phyloP scores from a whole-genome alignment of 2,888 invertebrate species.

The Athalia rosae region DNA sequence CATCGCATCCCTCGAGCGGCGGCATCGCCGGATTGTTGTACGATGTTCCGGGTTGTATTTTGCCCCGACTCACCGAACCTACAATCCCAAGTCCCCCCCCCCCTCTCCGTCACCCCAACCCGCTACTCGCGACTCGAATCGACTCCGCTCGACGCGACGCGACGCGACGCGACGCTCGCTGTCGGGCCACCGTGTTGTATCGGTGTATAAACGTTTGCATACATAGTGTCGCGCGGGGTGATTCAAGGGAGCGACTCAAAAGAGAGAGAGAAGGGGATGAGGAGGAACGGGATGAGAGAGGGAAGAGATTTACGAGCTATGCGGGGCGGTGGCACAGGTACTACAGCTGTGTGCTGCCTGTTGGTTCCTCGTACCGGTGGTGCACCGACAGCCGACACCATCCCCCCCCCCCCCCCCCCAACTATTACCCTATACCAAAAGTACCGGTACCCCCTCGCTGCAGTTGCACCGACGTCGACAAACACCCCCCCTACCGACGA shows the following conservation, averaged over 20 bases:
- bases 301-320: slow-evolving; percentile 66
- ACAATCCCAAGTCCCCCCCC: neutral
- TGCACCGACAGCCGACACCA: too few species aligned
- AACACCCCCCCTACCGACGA: slow-evolving; percentile 27
- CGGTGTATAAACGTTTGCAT: slow-evolving; percentile 48
- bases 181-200: slow-evolving; percentile 57
- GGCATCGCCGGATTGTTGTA: slow-evolving; percentile 39
- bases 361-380: neutral
- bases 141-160: neutral
- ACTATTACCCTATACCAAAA: too few species aligned
- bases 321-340: slow-evolving; percentile 48
- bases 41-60: slow-evolving; percentile 37
- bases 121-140: neutral
- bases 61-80: neutral
- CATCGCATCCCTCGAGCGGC: slow-evolving; percentile 49
- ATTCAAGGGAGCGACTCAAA: slow-evolving; percentile 35
- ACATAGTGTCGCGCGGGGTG: slow-evolving; percentile 31
- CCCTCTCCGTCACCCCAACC: neutral
- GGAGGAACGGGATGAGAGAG: slow-evolving; percentile 32
- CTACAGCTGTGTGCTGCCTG: slow-evolving; percentile 16
- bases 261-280: slow-evolving; percentile 14
- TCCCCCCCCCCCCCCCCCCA: too few species aligned
- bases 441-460: too few species aligned
- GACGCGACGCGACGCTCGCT: slow-evolving; percentile 38
- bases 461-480: slow-evolving; percentile 20